These are phyloP conservation scores for Venturia canescens DNA, from an alignment of 1,140 invertebrate species.

Conservation along the genomic window DNA sequence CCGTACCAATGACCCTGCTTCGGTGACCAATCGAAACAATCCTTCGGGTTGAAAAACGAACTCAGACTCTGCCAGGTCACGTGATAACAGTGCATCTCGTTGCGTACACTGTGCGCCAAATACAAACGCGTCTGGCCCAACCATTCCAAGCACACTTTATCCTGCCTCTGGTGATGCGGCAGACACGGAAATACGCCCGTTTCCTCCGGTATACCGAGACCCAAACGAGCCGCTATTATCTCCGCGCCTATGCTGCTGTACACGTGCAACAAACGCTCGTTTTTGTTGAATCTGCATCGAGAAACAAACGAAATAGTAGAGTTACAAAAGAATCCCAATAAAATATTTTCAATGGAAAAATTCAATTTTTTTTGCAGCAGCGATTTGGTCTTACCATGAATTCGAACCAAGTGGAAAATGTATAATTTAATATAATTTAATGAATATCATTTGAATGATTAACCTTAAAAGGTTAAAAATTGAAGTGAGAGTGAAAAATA, in stretches of 20 bases:
- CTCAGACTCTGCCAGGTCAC: conserved; percentile 88
- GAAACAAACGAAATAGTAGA: conserved; percentile 28
- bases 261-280: conserved; percentile 85
- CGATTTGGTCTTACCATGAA: too few species aligned
- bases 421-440: too few species aligned
- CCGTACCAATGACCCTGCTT: conserved; percentile 88
- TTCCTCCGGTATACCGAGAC: conserved; percentile 76
- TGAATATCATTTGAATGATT: too few species aligned
- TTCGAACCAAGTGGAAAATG: not conserved
- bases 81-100: conserved; percentile 85
- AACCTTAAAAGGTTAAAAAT: not conserved
- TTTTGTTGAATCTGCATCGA: conserved; percentile 84
- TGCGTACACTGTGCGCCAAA: conserved; percentile 79
- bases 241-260: conserved; percentile 84
- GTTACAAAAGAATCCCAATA: too few species aligned
- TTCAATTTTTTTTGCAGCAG: too few species aligned
- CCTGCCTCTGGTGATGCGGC: conserved; percentile 79
- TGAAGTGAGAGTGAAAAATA: not conserved
- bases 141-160: conserved; percentile 87
- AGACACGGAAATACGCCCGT: conserved; percentile 84
- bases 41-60: conserved; percentile 82
- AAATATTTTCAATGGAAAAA: too few species aligned
- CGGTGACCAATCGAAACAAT: conserved; percentile 88
- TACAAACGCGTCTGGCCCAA: conserved; percentile 85
- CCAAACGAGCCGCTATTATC: conserved; percentile 84